These are phyloP conservation scores for Agelas oroides DNA, from an alignment of 37 sponge, comb jelly and placozoan genomes.

Conservation along the genomic window DNA sequence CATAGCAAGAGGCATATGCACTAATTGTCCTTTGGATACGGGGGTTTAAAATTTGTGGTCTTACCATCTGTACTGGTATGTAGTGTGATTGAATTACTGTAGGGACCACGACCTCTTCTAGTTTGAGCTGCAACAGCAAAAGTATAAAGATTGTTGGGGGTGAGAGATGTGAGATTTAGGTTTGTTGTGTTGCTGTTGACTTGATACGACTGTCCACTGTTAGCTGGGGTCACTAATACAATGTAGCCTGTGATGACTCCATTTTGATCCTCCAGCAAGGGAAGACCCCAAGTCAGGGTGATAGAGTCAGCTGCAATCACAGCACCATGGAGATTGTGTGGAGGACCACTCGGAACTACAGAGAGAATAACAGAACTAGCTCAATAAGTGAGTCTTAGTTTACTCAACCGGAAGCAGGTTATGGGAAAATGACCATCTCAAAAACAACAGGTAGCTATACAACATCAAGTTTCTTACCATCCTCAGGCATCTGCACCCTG, in stretches of 20 bases:
- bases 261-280: slow-evolving; percentile 14
- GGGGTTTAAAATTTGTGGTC: too few relatives aligned
- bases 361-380: not conserved
- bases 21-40: too few relatives aligned
- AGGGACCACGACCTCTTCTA: not conserved
- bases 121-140: slow-evolving; percentile 17
- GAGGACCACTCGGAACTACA: slow-evolving; percentile 28
- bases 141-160: not conserved
- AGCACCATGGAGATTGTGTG: not conserved
- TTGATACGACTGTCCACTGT: not conserved
- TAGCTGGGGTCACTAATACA: not conserved
- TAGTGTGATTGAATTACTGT: too few relatives aligned
- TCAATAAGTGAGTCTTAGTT: too few relatives aligned
- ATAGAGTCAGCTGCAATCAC: not conserved
- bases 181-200: too few relatives aligned
- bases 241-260: slow-evolving; percentile 39
- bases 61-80: too few relatives aligned
- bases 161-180: not conserved
- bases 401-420: too few relatives aligned
- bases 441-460: too few relatives aligned
- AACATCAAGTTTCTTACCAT: slow-evolving; percentile 4
- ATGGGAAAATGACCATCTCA: too few relatives aligned
- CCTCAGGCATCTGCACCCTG: slow-evolving; percentile 27
- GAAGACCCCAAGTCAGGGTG: slow-evolving; percentile 11
- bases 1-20: too few relatives aligned